phyloP scores from a whole-genome alignment of 2,113 vertebrate genomes.

The Hucho hucho region DNA sequence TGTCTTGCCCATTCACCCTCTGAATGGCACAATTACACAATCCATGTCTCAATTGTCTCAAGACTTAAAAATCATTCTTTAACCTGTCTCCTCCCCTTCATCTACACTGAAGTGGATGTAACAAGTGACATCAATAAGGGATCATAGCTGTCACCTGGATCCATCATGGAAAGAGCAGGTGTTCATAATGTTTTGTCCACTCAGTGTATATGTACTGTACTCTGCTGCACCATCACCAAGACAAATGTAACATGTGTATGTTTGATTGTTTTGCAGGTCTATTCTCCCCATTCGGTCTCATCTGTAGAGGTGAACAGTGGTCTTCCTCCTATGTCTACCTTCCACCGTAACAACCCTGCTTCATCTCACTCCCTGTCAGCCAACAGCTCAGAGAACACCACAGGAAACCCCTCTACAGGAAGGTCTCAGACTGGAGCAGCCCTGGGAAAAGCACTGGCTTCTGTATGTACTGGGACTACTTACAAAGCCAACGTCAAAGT shows the following conservation, averaged over 20 bases:
- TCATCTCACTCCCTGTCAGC: constrained; percentile 79
- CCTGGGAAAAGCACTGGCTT: constrained; percentile 93
- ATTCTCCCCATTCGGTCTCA: constrained; percentile 85
- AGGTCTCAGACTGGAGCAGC: constrained; percentile 93
- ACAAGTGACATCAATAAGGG: no score
- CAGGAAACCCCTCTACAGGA: constrained; percentile 79
- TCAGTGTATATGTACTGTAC: no score
- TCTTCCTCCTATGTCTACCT: constrained; percentile 96
- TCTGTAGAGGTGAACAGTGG: constrained; percentile 85
- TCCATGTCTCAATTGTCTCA: no score
- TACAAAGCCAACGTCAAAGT: constrained; percentile 2
- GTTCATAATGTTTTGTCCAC: no score
- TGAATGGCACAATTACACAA: no score
- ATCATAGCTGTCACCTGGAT: no score
- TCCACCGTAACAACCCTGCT: constrained; percentile 79
- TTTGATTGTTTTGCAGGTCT: constrained; percentile 76
- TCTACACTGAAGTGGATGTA: no score
- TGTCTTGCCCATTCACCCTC: no score
- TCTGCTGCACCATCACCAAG: no score
- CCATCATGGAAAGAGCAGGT: no score
- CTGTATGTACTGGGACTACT: constrained; percentile 81
- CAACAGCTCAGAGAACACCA: constrained; percentile 74
- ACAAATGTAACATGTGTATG: background rate
- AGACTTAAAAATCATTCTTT: no score
- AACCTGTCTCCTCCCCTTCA: no score